Base-by-base conservation (phyloP, 2,888 invertebrate genomes). In the Diplolepis rosae region DNA sequence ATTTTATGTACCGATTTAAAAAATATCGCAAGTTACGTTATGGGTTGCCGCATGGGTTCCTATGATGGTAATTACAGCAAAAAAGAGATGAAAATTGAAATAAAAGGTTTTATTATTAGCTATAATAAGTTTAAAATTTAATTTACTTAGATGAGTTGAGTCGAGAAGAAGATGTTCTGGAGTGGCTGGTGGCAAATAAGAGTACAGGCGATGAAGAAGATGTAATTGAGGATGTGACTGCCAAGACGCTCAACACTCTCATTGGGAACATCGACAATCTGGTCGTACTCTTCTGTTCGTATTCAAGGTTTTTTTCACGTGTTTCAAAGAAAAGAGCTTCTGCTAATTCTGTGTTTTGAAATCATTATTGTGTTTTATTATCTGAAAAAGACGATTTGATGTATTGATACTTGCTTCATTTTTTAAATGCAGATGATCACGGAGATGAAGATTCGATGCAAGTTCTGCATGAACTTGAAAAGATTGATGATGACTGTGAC, bases 151-250 rank as follows among this genome's bases (percentile, higher is more conserved):
- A 95, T 88, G 96, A 97, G 90, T 90, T 97, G 78, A 95, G 95
- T 79, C 93, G 93, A 84, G 97, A 97, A 89, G 96, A 97, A 89
- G 96, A 96, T 87, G 97, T 97, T 45, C 90, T 97, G 84, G 96
- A 96, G 89, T 97, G 97, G 97, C 91, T 97, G 86, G 95, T 97
- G 75, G 94, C 95, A 81, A 96, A 97, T 89, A 97, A 97, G 89
- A 96, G 96, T 73, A 96, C 96, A 45, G 97, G 96, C 52, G 97
- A 97, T 87, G 97, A 97, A 87, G 96, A 96, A 85, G 97, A 97
- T 88, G 94, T 96, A 69, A 97, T 97, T 82, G 97, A 97, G 90
- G 97, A 97, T 87, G 97, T 97, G 70, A 96, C 96, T n/a, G 92
- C 95, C 70, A 96, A 96, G 89, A 96, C 96, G 42, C 91, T 97